These are phyloP conservation scores for Myotis daubentonii DNA, from an alignment of 2,797 vertebrate genomes.

Conservation along the genomic window DNA sequence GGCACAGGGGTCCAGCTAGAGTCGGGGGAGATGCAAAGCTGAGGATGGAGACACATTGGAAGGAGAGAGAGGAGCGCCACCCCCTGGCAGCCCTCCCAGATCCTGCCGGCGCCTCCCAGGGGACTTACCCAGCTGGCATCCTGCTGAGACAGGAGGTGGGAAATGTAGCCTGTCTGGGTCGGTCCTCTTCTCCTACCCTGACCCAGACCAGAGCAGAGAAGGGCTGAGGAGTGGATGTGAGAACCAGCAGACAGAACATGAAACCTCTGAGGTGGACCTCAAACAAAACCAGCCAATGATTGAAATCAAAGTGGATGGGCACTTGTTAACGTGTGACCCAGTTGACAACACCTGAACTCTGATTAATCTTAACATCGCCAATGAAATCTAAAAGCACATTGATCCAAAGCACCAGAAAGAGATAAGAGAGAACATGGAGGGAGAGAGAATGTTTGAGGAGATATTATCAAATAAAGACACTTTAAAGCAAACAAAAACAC, in stretches of 20 bases:
- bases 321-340: neutral
- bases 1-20: neutral
- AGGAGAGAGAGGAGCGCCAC: neutral
- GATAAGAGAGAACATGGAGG: neutral
- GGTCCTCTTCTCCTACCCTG: neutral
- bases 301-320: neutral
- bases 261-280: neutral
- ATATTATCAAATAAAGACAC: neutral
- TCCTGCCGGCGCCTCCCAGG: rapidly evolving
- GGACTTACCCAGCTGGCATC: neutral
- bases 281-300: neutral
- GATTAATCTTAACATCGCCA: neutral
- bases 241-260: neutral
- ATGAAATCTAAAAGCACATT: neutral
- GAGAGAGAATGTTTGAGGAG: neutral
- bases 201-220: neutral
- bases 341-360: neutral
- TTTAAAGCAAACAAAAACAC: neutral
- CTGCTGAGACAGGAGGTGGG: neutral
- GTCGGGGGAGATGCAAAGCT: neutral
- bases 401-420: neutral
- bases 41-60: neutral
- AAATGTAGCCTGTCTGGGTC: rapidly evolving
- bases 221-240: neutral
- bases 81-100: neutral